Percentiles rank a stretch among this genome's conserved stretches.
Evolutionary conservation across 2,797 vertebrate genomes (phyloP).

Genomic region (Botia kubotai): DNA sequence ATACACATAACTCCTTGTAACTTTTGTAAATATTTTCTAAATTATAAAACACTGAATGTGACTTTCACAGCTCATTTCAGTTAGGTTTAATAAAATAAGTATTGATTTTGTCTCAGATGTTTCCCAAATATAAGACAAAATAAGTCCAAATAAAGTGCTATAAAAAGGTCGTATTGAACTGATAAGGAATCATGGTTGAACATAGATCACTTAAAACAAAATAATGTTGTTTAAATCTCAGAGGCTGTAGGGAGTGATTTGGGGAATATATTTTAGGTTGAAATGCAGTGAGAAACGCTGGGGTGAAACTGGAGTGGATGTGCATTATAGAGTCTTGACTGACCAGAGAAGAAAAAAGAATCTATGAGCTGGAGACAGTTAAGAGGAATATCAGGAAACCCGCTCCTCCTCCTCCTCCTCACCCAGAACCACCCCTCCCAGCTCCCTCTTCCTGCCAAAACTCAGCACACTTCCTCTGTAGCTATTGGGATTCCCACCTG

Average conservation of each 20-base stretch:
- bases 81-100: background rate
- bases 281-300: constrained; percentile 40
- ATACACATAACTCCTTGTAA: background rate
- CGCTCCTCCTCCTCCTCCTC: constrained; percentile 63
- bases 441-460: constrained; percentile 77
- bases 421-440: constrained; percentile 67
- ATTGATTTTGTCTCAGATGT: background rate
- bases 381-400: constrained; percentile 66
- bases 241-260: constrained; percentile 40
- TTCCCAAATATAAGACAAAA: background rate
- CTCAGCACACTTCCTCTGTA: constrained; percentile 78
- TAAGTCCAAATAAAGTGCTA: background rate
- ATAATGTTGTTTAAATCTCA: background rate
- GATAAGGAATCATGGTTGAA: background rate
- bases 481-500: constrained; percentile 78
- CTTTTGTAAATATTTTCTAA: background rate
- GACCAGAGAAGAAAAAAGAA: constrained; percentile 23
- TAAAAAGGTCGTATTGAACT: constrained; percentile 3
- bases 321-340: constrained; percentile 27
- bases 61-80: too few species aligned
- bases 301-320: constrained; percentile 18
- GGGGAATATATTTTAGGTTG: constrained; percentile 58
- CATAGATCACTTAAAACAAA: constrained; percentile 20
- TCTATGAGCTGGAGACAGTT: constrained; percentile 45
- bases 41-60: background rate